Evolutionary conservation across 2,797 vertebrate genomes (phyloP).

Genomic region (Sorex maritimensis): DNA sequence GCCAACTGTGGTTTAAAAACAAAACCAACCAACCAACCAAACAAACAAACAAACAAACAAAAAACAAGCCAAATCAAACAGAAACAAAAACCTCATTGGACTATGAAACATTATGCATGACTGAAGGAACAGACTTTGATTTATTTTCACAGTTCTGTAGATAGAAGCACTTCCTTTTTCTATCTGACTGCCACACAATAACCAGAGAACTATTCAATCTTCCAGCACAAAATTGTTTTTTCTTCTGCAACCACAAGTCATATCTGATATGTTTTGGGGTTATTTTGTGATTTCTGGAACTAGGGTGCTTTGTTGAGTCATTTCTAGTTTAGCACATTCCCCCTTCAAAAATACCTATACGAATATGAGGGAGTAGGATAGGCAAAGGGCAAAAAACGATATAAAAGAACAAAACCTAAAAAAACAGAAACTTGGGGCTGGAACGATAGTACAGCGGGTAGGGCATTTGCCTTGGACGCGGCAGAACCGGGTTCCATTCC

Average conservation of each 20-base stretch:
- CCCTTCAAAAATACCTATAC: neutral
- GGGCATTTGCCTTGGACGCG: no score
- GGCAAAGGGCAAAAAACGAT: neutral
- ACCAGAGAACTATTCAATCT: neutral
- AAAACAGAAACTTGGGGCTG: neutral
- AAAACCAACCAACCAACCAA: neutral
- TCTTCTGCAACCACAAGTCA: neutral
- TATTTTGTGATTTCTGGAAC: neutral
- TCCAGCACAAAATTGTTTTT: neutral
- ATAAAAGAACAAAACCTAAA: neutral
- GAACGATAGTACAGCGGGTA: no score
- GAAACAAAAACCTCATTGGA: neutral
- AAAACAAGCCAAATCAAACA: neutral
- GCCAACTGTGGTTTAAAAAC: no score
- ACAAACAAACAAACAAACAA: neutral
- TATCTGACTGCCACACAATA: no score
- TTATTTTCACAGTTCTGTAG: constrained; percentile 57
- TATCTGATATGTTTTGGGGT: neutral
- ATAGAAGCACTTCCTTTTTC: neutral
- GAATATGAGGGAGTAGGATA: neutral
- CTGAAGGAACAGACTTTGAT: constrained; percentile 55
- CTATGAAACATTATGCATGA: neutral
- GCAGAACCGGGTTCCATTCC: no score
- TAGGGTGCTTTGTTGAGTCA: neutral
- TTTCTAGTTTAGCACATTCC: neutral